Percentiles rank a stretch among this genome's conserved stretches.
Conservation (phyloP, 2,797 vertebrate species). For the Otolemur crassicaudatus region DNA sequence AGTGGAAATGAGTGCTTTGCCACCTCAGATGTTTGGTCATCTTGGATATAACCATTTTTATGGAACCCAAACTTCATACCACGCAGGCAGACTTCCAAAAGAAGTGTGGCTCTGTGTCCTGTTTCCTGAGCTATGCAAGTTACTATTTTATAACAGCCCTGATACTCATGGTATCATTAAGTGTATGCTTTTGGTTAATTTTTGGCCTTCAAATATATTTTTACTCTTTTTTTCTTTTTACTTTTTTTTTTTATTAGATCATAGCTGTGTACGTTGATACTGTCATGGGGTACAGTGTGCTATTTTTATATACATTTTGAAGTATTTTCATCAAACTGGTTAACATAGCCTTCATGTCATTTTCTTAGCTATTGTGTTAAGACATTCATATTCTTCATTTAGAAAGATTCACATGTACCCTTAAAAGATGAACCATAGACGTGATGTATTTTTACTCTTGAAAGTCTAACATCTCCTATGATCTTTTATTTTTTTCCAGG, state of each 20-base stretch:
- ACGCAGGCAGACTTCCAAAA: conserved; percentile 24
- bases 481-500: conserved; percentile 18
- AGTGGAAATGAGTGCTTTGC: conserved; percentile 25
- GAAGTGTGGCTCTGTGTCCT: background rate
- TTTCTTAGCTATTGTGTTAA: too few relatives aligned
- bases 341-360: too few relatives aligned
- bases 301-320: too few relatives aligned
- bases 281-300: too few relatives aligned
- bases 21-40: conserved; percentile 45
- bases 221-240: background rate
- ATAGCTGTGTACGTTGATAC: too few relatives aligned
- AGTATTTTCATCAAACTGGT: too few relatives aligned
- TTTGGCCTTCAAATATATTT: conserved; percentile 49
- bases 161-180: conserved; percentile 17
- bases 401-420: too few relatives aligned
- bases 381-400: too few relatives aligned
- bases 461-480: conserved; percentile 11
- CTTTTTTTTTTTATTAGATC: too few relatives aligned
- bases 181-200: conserved; percentile 45
- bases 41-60: conserved; percentile 49
- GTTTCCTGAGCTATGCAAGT: background rate
- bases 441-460: conserved; percentile 16
- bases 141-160: background rate
- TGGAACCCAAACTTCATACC: conserved; percentile 1
- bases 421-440: too few relatives aligned